These are phyloP conservation scores for Hirtodrosophila cameraria DNA, from an alignment of 2,888 invertebrate genomes.

Conservation along the genomic window DNA sequence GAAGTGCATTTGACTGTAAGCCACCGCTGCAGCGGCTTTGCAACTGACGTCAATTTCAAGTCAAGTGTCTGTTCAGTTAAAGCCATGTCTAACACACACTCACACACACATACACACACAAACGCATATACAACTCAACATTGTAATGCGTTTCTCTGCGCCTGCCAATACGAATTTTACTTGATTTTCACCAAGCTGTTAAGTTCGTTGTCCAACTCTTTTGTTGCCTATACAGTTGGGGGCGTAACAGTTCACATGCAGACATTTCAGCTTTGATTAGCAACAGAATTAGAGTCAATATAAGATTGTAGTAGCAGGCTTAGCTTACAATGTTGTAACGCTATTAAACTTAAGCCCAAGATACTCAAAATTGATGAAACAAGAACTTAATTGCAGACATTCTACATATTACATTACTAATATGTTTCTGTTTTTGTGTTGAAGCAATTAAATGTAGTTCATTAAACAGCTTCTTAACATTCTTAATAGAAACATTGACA, in stretches of 20 bases:
- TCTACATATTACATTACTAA: conserved; percentile 30
- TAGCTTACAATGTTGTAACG: conserved; percentile 39
- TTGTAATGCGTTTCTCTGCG: conserved; percentile 70
- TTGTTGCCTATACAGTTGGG: conserved; percentile 23
- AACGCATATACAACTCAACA: conserved; percentile 53
- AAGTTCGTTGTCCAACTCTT: conserved; percentile 51
- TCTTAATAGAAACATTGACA: no score
- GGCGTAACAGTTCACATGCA: conserved; percentile 33
- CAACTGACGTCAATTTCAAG: conserved; percentile 46
- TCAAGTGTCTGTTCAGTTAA: conserved; percentile 45
- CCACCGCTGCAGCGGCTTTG: conserved; percentile 25
- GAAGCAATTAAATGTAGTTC: not conserved
- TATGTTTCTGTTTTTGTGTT: no score
- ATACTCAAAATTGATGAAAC: conserved; percentile 16
- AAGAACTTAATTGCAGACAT: conserved; percentile 12
- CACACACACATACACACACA: conserved; percentile 9
- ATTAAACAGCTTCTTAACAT: not conserved
- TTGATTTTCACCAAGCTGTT: conserved; percentile 57
- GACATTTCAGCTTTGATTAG: conserved; percentile 43
- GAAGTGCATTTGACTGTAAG: conserved; percentile 66
- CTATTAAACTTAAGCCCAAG: conserved; percentile 21
- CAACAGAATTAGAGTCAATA: conserved; percentile 32
- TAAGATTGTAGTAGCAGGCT: conserved; percentile 11
- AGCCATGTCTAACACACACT: conserved; percentile 31
- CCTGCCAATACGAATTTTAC: conserved; percentile 49